Base-by-base conservation (phyloP, 2,113 vertebrate species). In the Peromyscus leucopus region DNA sequence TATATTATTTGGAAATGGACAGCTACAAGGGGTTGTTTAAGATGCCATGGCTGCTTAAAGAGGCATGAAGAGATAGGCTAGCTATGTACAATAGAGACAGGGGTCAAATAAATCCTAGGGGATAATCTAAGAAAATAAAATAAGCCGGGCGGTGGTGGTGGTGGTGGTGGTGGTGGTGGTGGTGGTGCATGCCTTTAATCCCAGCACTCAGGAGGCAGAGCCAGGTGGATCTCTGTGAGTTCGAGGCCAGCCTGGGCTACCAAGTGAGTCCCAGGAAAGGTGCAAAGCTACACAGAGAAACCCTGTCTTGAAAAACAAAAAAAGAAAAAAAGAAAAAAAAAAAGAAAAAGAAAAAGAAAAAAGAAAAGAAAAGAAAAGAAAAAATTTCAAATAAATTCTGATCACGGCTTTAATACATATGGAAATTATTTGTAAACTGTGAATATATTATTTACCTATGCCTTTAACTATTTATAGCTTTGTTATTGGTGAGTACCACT, bases 371-470 rank as follows among this genome's bases (percentile, higher is more conserved):
- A 88, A 72, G 65, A 82, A 51, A 16, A 26, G 80, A 10, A 87
- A 78, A 24, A 39, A 22, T 10, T 69, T 97, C n/a, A 39, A 13
- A 79, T 75, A 33, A 95, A 22, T 69, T 96, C 94, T 92, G 85
- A 80, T 90, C 90, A 91, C 21, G 57, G 12, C 92, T 96, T 76
- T 69, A 72, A 91, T 93, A 88, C 17, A 84, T 55, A 65, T 0
- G 5, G 26, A 93, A 84, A 85, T 92, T 3, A 46, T 90, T 67
- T 85, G 2, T 67, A 90, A 76, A 92, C 75, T 74, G 48, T 72
- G 80, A 76, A 78, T 89, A 39, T 39, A 2, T 75, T 76, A 21
- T 28, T 87, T 80, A 51, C 96, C 97, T 96, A 63, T 51, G 96
- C 65, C 85, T 59, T 93, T 96, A 75, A 75, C 74, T 93, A 48